A percentile compares a stretch with the other conserved stretches of the same genome.
Conservation (phyloP, 1,140 invertebrate species). For the Daktulosphaira vitifoliae region DNA sequence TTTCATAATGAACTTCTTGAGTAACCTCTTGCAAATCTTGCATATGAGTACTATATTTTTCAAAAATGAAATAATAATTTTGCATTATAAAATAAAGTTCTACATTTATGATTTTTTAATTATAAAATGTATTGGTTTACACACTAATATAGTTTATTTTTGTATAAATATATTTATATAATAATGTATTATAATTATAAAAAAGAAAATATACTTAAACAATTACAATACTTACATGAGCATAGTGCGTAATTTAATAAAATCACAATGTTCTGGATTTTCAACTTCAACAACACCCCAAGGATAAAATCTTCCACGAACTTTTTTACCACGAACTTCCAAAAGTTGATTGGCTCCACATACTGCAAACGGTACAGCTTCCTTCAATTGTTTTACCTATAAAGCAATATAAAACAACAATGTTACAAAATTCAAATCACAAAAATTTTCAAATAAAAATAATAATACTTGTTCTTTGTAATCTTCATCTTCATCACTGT, state of each 20-base stretch:
- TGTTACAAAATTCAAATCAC: neutral
- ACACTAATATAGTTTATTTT: too few species aligned
- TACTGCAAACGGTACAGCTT: slow-evolving; percentile 96
- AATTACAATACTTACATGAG: slow-evolving; percentile 59
- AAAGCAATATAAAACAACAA: slow-evolving; percentile 30
- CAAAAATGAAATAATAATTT: too few species aligned
- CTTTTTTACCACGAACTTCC: slow-evolving; percentile 81
- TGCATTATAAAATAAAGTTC: too few species aligned
- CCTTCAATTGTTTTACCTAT: slow-evolving; percentile 76
- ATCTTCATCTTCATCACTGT: slow-evolving; percentile 89
- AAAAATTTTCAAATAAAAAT: slow-evolving; percentile 18
- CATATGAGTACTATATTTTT: slow-evolving; percentile 72
- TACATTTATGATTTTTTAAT: too few species aligned
- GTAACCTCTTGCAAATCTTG: slow-evolving; percentile 94
- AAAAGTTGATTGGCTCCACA: slow-evolving; percentile 89
- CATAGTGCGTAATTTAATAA: slow-evolving; percentile 95
- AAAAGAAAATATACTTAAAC: neutral
- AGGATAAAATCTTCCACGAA: slow-evolving; percentile 87
- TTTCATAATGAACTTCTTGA: slow-evolving; percentile 93
- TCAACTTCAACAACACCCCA: slow-evolving; percentile 99
- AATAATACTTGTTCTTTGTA: slow-evolving; percentile 72
- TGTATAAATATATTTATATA: too few species aligned
- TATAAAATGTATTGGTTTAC: too few species aligned
- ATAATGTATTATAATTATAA: neutral
- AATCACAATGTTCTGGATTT: slow-evolving; percentile 98